Conservation (phyloP, 2,888 invertebrate species). For the Anticlea derivata region DNA sequence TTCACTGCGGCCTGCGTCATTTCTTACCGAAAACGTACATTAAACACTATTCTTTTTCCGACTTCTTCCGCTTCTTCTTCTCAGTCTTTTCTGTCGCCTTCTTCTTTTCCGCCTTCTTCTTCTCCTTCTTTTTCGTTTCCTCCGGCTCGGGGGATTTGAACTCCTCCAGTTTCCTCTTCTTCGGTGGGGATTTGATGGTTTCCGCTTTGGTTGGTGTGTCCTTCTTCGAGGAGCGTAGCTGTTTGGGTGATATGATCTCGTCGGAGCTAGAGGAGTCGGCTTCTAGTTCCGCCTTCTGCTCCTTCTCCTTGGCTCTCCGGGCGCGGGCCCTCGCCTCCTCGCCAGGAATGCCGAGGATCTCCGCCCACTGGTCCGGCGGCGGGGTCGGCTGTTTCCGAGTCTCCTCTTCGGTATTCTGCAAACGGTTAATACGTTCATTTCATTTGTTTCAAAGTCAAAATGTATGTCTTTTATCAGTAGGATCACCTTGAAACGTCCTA, state of each 20-base stretch:
- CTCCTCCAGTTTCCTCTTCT: constrained; percentile 62
- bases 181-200: constrained; percentile 62
- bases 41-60: constrained; percentile 78
- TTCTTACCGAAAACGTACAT: constrained; percentile 65
- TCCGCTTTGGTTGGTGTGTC: constrained; percentile 48
- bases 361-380: constrained; percentile 78
- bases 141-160: constrained; percentile 55
- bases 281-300: constrained; percentile 8
- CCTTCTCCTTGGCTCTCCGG: constrained; percentile 27
- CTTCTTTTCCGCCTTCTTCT: constrained; percentile 52
- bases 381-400: constrained; percentile 74
- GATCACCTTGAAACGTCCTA: no score
- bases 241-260: constrained; percentile 59
- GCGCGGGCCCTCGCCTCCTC: constrained; percentile 43
- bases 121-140: constrained; percentile 40
- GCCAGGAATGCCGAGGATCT: constrained; percentile 74
- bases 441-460: no score
- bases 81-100: constrained; percentile 45
- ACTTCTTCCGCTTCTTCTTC: constrained; percentile 60
- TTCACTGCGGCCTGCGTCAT: constrained; percentile 35
- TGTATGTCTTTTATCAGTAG: no score
- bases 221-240: constrained; percentile 65
- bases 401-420: constrained; percentile 50
- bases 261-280: constrained; percentile 24
- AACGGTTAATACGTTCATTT: not conserved